These are phyloP conservation scores for Octodon degus DNA, from an alignment of 2,113 vertebrate genomes.

Conservation along the genomic window DNA sequence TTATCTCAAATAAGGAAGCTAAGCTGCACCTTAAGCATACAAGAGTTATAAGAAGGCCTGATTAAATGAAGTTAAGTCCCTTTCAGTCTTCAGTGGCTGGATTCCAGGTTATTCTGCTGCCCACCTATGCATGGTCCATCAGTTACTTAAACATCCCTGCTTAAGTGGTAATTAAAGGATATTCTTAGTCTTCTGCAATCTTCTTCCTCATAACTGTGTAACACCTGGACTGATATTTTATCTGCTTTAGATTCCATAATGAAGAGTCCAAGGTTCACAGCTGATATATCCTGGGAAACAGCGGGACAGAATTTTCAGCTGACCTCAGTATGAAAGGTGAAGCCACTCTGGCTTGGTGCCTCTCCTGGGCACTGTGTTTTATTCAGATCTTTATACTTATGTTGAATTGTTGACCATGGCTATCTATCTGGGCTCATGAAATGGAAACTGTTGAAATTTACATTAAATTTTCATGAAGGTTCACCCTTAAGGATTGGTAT, in stretches of 20 bases:
- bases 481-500: neutral
- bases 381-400: neutral
- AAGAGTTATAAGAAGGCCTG: neutral
- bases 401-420: neutral
- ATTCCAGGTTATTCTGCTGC: neutral
- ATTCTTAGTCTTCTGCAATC: neutral
- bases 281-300: neutral
- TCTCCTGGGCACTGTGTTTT: neutral
- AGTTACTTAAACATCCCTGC: neutral
- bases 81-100: neutral
- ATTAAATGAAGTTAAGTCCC: neutral
- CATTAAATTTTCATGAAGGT: neutral
- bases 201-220: neutral
- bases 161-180: neutral
- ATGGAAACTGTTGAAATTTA: neutral
- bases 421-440: neutral
- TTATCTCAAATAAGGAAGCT: neutral
- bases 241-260: neutral
- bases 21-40: neutral
- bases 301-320: neutral
- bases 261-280: neutral
- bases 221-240: neutral
- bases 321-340: neutral
- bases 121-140: neutral
- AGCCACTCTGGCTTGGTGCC: neutral